A percentile compares a stretch with the other conserved stretches of the same genome.
Evolutionary conservation across 2,113 vertebrate species (phyloP).

Genomic region (Delphinus delphis): DNA sequence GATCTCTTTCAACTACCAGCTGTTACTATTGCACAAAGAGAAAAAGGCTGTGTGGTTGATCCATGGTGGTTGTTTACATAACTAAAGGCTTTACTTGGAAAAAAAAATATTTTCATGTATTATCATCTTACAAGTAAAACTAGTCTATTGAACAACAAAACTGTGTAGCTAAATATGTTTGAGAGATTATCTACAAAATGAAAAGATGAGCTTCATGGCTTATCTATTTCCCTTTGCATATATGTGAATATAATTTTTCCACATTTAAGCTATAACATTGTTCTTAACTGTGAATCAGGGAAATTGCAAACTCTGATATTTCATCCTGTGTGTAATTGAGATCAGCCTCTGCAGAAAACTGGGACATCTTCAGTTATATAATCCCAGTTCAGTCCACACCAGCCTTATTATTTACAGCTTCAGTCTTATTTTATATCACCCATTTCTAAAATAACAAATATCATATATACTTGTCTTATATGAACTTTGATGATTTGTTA

Average conservation of each 20-base stretch:
- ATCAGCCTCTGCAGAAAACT: constrained; percentile 45
- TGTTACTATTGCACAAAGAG: background rate
- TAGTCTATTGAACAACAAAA: background rate
- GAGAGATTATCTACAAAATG: background rate
- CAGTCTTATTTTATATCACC: background rate
- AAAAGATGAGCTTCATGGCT: background rate
- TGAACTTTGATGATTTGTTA: constrained; percentile 27
- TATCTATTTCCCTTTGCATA: background rate
- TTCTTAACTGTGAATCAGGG: background rate
- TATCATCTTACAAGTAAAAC: background rate
- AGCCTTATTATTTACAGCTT: constrained; percentile 34
- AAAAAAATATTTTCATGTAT: background rate
- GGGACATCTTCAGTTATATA: constrained; percentile 38
- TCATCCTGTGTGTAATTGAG: constrained; percentile 12
- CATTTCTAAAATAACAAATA: constrained; percentile 33
- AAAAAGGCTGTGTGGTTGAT: background rate
- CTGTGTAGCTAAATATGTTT: background rate
- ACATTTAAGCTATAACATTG: background rate
- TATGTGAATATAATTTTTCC: background rate
- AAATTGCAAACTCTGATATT: background rate
- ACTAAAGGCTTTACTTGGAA: background rate
- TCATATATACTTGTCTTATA: background rate
- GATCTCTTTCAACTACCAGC: background rate
- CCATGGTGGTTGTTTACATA: background rate
- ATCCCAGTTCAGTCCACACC: background rate